These are phyloP conservation scores for Euwallacea similis DNA, from an alignment of 1,140 invertebrate species.

Conservation along the genomic window DNA sequence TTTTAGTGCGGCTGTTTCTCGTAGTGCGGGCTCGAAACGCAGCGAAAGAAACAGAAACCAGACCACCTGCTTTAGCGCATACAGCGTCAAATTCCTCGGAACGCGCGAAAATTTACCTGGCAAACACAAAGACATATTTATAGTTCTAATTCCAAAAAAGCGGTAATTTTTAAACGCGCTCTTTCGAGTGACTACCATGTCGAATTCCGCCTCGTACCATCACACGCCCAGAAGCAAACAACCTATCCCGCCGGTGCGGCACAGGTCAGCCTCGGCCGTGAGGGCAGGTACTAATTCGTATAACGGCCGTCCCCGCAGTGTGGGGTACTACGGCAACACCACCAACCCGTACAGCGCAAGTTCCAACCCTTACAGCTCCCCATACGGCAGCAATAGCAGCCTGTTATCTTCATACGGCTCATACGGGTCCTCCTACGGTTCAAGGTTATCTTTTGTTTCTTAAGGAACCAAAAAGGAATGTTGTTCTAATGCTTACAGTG, in stretches of 20 bases:
- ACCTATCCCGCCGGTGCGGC: conserved; percentile 40
- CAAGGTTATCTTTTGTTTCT: conserved; percentile 10
- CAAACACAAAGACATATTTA: conserved; percentile 1
- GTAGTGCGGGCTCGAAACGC: too few relatives aligned
- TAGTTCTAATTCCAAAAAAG: background rate
- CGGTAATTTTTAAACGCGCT: background rate
- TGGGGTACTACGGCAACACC: conserved; percentile 44
- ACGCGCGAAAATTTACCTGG: conserved; percentile 1
- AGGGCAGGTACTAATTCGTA: conserved; percentile 40
- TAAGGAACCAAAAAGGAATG: background rate
- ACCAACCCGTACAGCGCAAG: conserved; percentile 39
- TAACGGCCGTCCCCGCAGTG: conserved; percentile 56
- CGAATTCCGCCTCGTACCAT: conserved; percentile 18
- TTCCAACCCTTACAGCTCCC: conserved; percentile 39
- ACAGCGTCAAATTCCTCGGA: too few relatives aligned
- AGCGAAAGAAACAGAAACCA: too few relatives aligned
- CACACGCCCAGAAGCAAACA: conserved; percentile 44
- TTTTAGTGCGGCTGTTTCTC: too few relatives aligned
- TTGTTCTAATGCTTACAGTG: background rate
- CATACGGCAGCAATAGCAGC: conserved; percentile 51
- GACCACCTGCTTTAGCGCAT: too few relatives aligned
- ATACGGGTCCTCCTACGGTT: conserved; percentile 19
- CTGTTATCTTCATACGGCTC: conserved; percentile 38
- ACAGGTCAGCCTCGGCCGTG: conserved; percentile 43
- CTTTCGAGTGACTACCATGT: background rate